Evolutionary conservation across 2,888 invertebrate species (phyloP).

Genomic region (Caradrina kadenii): DNA sequence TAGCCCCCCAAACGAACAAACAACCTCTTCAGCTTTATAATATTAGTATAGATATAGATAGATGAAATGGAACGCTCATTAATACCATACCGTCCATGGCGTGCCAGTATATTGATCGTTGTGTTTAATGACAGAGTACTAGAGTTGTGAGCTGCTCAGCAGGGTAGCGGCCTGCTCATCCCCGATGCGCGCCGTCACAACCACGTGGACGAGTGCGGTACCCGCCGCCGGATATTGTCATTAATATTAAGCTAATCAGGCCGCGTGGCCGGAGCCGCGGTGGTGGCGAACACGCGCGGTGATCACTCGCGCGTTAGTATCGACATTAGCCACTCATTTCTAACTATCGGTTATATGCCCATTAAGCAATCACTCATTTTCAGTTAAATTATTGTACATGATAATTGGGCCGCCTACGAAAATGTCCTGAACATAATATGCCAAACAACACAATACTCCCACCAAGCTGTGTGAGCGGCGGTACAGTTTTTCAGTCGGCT

Average conservation of each 20-base stretch:
- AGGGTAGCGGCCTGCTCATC: no score
- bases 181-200: neutral
- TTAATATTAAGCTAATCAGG: conserved; percentile 31
- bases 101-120: no score
- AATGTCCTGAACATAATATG: neutral
- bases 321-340: neutral
- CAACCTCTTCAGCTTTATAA: no score
- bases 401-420: neutral
- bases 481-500: no score
- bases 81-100: no score
- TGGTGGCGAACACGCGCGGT: neutral
- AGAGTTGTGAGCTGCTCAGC: no score
- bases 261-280: neutral
- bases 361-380: conserved; percentile 1
- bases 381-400: conserved; percentile 8
- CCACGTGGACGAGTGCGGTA: conserved; percentile 1
- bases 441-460: neutral
- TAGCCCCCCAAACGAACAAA: no score
- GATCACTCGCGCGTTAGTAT: conserved; percentile 6
- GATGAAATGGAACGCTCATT: no score
- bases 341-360: neutral
- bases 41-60: no score
- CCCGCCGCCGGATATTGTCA: conserved; percentile 14
- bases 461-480: no score
- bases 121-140: no score